These are phyloP conservation scores for Gavialis gangeticus DNA, from an alignment of 2,113 vertebrate species.

Conservation along the genomic window DNA sequence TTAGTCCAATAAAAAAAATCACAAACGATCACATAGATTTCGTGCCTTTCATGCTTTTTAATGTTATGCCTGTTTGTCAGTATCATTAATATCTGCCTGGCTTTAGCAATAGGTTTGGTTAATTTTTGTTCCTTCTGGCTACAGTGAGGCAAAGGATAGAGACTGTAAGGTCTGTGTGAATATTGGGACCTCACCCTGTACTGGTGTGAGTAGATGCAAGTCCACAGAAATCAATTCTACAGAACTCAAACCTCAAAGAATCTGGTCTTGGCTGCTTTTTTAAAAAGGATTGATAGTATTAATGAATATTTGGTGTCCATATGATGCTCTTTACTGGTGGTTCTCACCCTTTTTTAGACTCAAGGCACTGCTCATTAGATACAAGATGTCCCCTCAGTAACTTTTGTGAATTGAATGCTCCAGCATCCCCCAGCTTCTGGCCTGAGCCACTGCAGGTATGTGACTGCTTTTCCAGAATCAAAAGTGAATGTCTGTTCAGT, in stretches of 20 bases:
- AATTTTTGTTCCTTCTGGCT: neutral
- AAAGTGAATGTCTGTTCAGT: too few species aligned
- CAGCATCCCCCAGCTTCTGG: too few species aligned
- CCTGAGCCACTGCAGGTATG: too few species aligned
- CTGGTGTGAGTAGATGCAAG: neutral
- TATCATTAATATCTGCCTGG: slow-evolving; percentile 28
- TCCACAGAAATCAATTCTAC: neutral
- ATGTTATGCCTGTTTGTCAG: slow-evolving; percentile 24
- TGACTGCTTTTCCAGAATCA: too few species aligned
- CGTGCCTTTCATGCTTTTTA: neutral
- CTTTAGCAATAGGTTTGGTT: neutral
- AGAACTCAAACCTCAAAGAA: neutral
- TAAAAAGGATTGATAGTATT: neutral
- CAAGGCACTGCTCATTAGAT: too few species aligned
- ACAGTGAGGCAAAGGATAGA: neutral
- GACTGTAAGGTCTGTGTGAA: neutral
- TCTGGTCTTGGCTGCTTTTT: neutral
- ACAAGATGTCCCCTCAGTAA: too few species aligned
- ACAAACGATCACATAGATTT: slow-evolving; percentile 14
- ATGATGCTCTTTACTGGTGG: neutral
- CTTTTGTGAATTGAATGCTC: too few species aligned
- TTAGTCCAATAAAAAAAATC: slow-evolving; percentile 20
- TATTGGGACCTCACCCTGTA: neutral
- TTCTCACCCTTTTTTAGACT: too few species aligned
- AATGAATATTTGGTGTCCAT: neutral